Conservation (phyloP, 1,140 invertebrate species). For the Parapsyche elsis region DNA sequence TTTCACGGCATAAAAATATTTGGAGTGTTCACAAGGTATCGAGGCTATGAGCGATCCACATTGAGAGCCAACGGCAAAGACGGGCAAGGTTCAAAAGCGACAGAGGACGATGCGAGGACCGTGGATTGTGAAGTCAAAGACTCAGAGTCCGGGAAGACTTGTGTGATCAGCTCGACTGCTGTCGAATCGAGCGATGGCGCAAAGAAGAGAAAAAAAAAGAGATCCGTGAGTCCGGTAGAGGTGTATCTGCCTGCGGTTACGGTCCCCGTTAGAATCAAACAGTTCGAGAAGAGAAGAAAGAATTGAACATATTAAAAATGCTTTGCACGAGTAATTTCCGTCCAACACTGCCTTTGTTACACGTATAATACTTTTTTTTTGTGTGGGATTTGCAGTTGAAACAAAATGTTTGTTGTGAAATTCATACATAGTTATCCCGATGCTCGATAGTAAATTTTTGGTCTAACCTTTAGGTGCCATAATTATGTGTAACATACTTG, state of each 20-base stretch:
- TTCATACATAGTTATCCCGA: too few relatives aligned
- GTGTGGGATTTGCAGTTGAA: background rate
- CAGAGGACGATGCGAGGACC: background rate
- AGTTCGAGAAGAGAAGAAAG: constrained; percentile 57
- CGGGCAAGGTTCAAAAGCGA: background rate
- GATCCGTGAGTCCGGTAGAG: constrained; percentile 51
- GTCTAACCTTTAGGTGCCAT: too few relatives aligned
- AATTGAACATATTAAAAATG: constrained; percentile 2
- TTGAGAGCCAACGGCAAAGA: constrained; percentile 27
- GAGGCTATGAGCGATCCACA: constrained; percentile 15
- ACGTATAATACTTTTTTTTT: background rate
- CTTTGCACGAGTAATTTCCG: background rate
- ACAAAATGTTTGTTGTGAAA: too few relatives aligned
- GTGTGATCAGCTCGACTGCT: background rate
- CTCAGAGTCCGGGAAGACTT: background rate
- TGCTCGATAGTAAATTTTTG: too few relatives aligned
- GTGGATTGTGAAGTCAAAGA: background rate
- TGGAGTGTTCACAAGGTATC: constrained; percentile 55
- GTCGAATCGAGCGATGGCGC: background rate
- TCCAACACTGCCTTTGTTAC: background rate
- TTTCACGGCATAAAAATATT: constrained; percentile 55
- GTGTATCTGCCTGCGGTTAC: constrained; percentile 65
- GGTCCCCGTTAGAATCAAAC: constrained; percentile 64
- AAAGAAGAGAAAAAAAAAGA: constrained; percentile 20
- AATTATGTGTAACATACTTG: too few relatives aligned